Conservation (phyloP, 53 echinoderm and acorn worm species). For the Temnopleurus reevesii region DNA sequence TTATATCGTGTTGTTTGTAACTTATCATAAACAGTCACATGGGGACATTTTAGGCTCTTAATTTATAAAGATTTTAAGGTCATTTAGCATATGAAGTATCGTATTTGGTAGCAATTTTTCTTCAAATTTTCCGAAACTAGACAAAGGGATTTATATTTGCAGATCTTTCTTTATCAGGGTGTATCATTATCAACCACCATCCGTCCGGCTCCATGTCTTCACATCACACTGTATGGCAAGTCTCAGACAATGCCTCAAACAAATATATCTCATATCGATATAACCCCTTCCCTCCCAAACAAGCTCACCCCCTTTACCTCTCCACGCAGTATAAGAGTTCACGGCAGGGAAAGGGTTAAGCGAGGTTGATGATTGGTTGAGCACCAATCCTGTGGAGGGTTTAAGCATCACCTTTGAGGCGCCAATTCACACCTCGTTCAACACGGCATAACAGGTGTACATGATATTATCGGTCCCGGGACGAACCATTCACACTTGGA, state of each 20-base stretch:
- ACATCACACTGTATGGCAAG: neutral
- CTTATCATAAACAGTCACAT: no score
- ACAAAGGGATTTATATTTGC: no score
- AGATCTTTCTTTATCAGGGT: no score
- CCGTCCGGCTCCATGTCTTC: no score
- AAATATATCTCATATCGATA: neutral
- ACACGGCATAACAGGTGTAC: conserved; percentile 50
- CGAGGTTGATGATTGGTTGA: conserved; percentile 11
- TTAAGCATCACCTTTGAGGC: conserved; percentile 32
- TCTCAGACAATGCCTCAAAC: conserved; percentile 6
- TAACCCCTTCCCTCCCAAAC: neutral
- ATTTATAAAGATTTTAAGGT: no score
- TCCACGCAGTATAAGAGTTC: neutral
- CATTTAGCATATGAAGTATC: no score
- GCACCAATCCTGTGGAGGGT: conserved; percentile 46
- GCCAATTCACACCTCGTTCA: conserved; percentile 40
- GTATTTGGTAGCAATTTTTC: no score
- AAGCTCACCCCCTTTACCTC: no score
- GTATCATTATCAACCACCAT: no score
- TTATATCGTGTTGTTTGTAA: no score
- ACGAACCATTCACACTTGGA: neutral
- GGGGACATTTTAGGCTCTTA: no score
- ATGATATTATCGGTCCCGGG: conserved; percentile 24
- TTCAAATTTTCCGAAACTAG: no score
- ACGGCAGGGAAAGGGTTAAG: neutral